Evolutionary conservation across 2,113 vertebrate species (phyloP), one percentile per base, ranked within the genome.

Genomic region (Colistium nudipinnis): DNA sequence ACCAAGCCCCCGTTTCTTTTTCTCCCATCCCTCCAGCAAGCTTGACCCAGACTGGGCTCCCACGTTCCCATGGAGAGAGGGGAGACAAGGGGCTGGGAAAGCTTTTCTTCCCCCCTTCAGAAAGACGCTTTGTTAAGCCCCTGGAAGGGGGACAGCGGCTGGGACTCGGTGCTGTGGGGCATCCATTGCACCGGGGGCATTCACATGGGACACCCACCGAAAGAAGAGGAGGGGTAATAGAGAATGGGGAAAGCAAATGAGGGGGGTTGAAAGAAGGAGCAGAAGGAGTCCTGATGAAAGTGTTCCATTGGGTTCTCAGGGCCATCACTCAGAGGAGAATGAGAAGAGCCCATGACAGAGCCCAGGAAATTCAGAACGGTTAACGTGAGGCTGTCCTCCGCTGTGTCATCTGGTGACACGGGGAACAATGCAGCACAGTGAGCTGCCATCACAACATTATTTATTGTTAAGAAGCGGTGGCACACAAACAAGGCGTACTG

Each of bases 51-150:
- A 90, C 89, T 85, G 69, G 16, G 85, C 82, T 88, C 89, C 86
- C 74, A 79, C 72, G 95, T 98, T 97, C 95, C 96, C 96, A 98
- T 96, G 95, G 94, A 92, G 93, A 93, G 93, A 89, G 88, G 73
- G 78, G 88, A 90, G 84, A 94, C 91, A 92, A 91, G 94, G 92
- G 90, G 91, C 93, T 92, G 92, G 92, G 93, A 35, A 94, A 92
- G 89, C 90, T 91, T 95, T 95, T 94, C 93, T 96, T 84, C 89
- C 88, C 87, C 93, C 20, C 49, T 25, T 88, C 93, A 97, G 94
- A 97, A 96, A 96, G 94, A 93, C 86, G 95, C 96, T 98, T 99
- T 99, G 96, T 98, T 98, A 95, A 93, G 89, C n/a, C 22, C 88
- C 93, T 95, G 94, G 93, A 93, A 94, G 92, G 90, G 93, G 95